These are phyloP conservation scores for Cantharis lateralis DNA, from an alignment of 2,888 invertebrate genomes.

Conservation along the genomic window DNA sequence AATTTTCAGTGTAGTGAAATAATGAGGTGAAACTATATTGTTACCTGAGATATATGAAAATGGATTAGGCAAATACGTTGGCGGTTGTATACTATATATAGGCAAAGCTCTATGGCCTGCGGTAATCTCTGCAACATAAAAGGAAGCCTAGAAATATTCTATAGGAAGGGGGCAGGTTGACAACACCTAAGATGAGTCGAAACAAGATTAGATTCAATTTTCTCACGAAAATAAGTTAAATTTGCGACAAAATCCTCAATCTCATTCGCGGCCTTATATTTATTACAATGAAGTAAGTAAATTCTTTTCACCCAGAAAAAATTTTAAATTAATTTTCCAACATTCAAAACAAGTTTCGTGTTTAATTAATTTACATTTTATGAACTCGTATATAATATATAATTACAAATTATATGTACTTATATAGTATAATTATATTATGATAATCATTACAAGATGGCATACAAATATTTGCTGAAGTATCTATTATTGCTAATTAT, in stretches of 20 bases:
- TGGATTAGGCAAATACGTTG: conserved; percentile 21
- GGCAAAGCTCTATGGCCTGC: conserved; percentile 21
- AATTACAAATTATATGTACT: no score
- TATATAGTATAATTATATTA: no score
- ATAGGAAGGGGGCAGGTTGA: conserved; percentile 23
- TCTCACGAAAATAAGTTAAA: conserved; percentile 33
- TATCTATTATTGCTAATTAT: no score
- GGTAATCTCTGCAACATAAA: conserved; percentile 26
- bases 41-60: conserved; percentile 6
- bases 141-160: conserved; percentile 27
- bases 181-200: conserved; percentile 29
- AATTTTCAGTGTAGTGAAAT: neutral
- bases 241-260: conserved; percentile 26
- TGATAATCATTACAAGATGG: no score
- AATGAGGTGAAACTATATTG: conserved; percentile 13
- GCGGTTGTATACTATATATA: conserved; percentile 21
- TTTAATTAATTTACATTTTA: neutral
- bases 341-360: neutral
- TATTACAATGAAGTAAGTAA: conserved; percentile 2
- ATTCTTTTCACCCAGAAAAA: neutral
- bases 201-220: conserved; percentile 35
- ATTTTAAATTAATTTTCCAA: conserved; percentile 5
- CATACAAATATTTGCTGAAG: no score
- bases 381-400: no score
- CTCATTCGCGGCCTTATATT: conserved; percentile 25